phyloP scores from a whole-genome alignment of 2,888 invertebrate species.

The Pteria penguin region DNA sequence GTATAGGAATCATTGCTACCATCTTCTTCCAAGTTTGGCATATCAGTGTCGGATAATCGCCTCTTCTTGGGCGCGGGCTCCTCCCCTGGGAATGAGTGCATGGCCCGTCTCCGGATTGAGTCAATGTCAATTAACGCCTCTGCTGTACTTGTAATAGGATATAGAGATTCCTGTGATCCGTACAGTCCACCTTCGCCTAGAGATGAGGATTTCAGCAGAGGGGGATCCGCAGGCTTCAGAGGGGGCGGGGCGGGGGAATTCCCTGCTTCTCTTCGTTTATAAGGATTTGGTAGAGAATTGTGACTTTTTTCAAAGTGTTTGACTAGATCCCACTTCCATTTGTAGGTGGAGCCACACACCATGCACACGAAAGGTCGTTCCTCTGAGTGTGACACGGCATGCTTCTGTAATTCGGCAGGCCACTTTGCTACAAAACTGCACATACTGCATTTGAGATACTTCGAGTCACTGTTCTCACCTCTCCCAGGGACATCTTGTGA shows the following conservation, averaged over 20 bases:
- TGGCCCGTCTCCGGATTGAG: constrained; percentile 8
- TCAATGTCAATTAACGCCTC: constrained; percentile 55
- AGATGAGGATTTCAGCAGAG: constrained; percentile 17
- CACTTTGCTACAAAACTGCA: constrained; percentile 78
- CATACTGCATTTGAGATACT: constrained; percentile 77
- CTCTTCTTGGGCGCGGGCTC: constrained; percentile 55
- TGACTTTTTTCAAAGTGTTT: constrained; percentile 79
- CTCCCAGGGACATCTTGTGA: constrained; percentile 59
- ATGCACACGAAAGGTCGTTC: constrained; percentile 77
- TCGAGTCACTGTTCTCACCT: constrained; percentile 52
- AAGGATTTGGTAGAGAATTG: constrained; percentile 76
- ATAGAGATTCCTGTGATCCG: constrained; percentile 32
- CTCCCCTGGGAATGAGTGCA: constrained; percentile 26
- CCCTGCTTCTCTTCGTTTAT: constrained; percentile 71
- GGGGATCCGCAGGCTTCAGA: constrained; percentile 2
- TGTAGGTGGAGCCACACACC: constrained; percentile 78
- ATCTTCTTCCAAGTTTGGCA: constrained; percentile 28
- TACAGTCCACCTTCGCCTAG: neutral
- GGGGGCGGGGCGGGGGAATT: constrained; percentile 38
- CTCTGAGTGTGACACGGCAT: constrained; percentile 78
- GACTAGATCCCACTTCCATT: constrained; percentile 79
- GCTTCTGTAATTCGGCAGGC: constrained; percentile 78
- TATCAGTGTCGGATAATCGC: constrained; percentile 59
- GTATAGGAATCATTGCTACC: constrained; percentile 10
- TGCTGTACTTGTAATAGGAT: constrained; percentile 53